Evolutionary conservation across 2,888 invertebrate species (phyloP), one percentile per base, ranked within the genome.

Genomic region (Phyllotreta striolata): DNA sequence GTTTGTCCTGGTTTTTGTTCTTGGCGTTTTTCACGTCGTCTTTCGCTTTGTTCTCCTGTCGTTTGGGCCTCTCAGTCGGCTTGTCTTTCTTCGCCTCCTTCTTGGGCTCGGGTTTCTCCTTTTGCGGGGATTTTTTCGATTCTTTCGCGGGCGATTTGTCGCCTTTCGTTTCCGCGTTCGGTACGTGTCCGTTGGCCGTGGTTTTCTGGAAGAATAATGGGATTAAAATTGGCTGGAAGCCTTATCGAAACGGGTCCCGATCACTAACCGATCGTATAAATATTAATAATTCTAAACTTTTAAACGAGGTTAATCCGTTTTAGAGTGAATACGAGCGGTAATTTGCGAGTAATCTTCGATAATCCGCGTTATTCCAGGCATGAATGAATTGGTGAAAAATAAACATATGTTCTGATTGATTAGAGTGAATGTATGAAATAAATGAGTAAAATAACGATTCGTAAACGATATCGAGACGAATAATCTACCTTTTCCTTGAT

Each of bases 401-500:
- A 34, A 64, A 55, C 64, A 64, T 64, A 64, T 64, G 64, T 54
- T 57, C 24, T 5, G 14, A n/a, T 14, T 46, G 59, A 52, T 9
- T 38, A 34, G n/a, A 9, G 7, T 9, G 12, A 55, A 38, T 44
- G 43, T 8, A 57, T 34, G 37, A 55, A 55, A 60, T 44, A 46
- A 43, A 49, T 38, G 5, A 4, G 35, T 8, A 14, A 40, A 12
- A 10, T 8, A 14, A 40, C 9, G 5, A 10, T 24, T 13, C 10
- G 8, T 52, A 54, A 43, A 14, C 13, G 9, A 51, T 41, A 37
- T 44, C 24, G 2, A 9, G n/a, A 44, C 6, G 10, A 37, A 52
- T 56, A 13, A 57, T 58, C 65, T 79, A 89, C 89, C 88, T 90
- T 90, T 78, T 90, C 90, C 82, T 89, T 89, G 73, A 83, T 84